phyloP scores from a whole-genome alignment of 2,113 vertebrate species.

The Notothenia rossii region DNA sequence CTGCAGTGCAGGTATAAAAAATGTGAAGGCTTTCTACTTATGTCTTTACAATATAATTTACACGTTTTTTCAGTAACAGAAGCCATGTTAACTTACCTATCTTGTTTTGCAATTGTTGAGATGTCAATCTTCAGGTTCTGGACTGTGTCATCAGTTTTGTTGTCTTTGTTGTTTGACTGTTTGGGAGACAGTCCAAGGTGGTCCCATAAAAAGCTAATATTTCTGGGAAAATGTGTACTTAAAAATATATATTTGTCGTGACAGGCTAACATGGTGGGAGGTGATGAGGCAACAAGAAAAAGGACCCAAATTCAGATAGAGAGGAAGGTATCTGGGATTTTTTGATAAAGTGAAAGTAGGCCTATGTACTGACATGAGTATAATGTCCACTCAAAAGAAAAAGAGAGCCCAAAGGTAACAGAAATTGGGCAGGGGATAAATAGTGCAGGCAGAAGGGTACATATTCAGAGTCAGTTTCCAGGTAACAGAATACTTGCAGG shows the following conservation, averaged over 20 bases:
- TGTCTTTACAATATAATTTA: background rate
- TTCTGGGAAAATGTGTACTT: too few relatives aligned
- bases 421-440: background rate
- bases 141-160: too few relatives aligned
- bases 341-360: background rate
- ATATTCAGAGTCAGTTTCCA: background rate
- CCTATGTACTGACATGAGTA: background rate
- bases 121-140: too few relatives aligned
- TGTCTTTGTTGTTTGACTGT: too few relatives aligned
- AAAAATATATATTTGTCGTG: too few relatives aligned
- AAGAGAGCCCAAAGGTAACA: background rate
- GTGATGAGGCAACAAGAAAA: background rate
- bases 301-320: background rate
- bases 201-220: too few relatives aligned
- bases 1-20: background rate
- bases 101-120: background rate
- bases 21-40: background rate
- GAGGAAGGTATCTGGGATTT: too few relatives aligned
- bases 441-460: background rate
- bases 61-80: background rate
- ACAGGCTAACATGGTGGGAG: background rate
- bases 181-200: too few relatives aligned
- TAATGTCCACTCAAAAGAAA: background rate
- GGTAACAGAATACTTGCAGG: background rate
- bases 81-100: background rate